These are phyloP conservation scores for Dendroctonus valens DNA, from an alignment of 1,140 invertebrate genomes.

Conservation along the genomic window DNA sequence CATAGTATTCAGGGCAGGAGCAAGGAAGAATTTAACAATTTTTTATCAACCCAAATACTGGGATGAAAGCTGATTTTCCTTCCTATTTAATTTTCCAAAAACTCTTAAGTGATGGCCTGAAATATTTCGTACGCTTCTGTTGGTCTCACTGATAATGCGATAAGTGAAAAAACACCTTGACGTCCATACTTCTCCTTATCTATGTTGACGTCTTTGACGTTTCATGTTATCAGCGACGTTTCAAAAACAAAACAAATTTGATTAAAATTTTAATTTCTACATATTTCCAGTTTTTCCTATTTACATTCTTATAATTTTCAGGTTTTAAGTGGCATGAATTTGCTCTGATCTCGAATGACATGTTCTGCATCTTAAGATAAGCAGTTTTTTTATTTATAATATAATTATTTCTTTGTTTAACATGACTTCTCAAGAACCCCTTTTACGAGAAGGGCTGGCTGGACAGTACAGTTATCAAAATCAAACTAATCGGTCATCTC, in stretches of 20 bases:
- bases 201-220: no score
- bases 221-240: no score
- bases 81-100: no score
- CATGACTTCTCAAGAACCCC: background rate
- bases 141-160: no score
- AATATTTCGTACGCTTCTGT: no score
- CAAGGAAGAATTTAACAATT: no score
- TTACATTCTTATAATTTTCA: background rate
- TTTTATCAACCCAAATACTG: no score
- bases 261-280: background rate
- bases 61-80: no score
- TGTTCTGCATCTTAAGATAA: background rate
- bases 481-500: background rate
- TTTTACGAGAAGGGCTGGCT: background rate
- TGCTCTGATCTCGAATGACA: background rate
- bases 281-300: background rate
- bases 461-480: background rate
- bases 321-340: background rate
- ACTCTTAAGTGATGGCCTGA: no score
- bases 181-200: no score
- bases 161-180: no score
- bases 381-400: background rate
- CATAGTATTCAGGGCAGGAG: no score
- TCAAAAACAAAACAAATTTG: background rate
- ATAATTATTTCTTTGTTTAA: conserved; percentile 3